Base-by-base conservation (phyloP, 2,888 invertebrate species). In the Drosophila ezoana region DNA sequence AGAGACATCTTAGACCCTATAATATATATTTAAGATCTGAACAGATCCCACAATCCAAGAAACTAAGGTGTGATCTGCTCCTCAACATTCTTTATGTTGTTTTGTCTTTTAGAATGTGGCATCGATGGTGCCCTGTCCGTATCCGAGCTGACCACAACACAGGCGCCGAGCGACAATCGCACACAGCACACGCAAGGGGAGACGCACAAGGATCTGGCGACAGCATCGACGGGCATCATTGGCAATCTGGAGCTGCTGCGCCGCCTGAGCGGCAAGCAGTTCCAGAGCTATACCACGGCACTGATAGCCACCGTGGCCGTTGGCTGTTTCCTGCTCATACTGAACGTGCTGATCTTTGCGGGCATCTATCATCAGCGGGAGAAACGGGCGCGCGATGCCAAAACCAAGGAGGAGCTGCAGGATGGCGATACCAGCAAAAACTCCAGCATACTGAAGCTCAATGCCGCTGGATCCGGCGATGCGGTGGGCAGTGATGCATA, bases 261-360 rank as follows among this genome's bases (percentile, higher is more conserved):
- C 38, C 95, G 96, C 49, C 93, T 96, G 8, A 95, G 96, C n/a
- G 91, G 91, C 57, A 96, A 95, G 66, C 97, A 97, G 87, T 97
- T 97, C 89, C 97, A 97, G 90, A 97, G 96, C 66, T 97, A 97
- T 91, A 97, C 97, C 6, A 97, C 97, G 0, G 97, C 97, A 0
- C 93, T 98, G 16, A 96, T 97, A 8, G 96, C 97, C 32, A 97
- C 97, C 0, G 96, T 97, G 72, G 96, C 96, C 1, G 96, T 97
- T 9, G 97, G 97, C 1, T 96, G 97, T 86, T 96, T 97, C 79
- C 93, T 97, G 8, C 93, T 97, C 9, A 93, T 97, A 32, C 93
- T 97, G 28, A 97, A 97, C 89, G 95, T 97, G 11, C 93, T 97
- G 23, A 97, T 98, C 79, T 97, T 97, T 87, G 97, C 97, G 45